Conservation (phyloP, 2,797 vertebrate species). For the Oreochromis mossambicus region DNA sequence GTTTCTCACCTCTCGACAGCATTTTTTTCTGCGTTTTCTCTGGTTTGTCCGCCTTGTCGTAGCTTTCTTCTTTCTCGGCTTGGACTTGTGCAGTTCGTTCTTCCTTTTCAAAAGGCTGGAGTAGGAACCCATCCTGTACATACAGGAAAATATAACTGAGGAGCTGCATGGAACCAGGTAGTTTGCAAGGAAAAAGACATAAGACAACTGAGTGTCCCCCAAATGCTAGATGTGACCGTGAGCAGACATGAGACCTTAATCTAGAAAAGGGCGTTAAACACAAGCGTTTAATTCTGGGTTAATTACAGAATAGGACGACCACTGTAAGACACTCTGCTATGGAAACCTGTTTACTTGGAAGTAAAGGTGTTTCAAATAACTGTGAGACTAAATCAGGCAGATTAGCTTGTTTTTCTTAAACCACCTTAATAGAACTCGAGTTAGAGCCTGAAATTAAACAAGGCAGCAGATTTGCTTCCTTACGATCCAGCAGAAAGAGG, state of each 20-base stretch:
- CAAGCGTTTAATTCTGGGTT: slow-evolving; percentile 30
- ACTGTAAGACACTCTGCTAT: slow-evolving; percentile 20
- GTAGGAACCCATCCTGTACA: slow-evolving; percentile 58
- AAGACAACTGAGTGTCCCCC: background rate
- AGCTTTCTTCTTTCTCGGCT: slow-evolving; percentile 52
- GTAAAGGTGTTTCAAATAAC: slow-evolving; percentile 35
- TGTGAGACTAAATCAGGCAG: slow-evolving; percentile 51
- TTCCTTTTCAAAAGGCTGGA: slow-evolving; percentile 56
- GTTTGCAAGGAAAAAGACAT: background rate
- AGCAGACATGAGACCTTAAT: slow-evolving; percentile 16
- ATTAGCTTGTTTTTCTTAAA: slow-evolving; percentile 60
- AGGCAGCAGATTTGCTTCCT: slow-evolving; percentile 33
- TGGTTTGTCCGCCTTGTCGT: slow-evolving; percentile 55
- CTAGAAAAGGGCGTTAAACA: slow-evolving; percentile 30
- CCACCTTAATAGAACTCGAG: slow-evolving; percentile 50
- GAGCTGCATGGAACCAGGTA: background rate
- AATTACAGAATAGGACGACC: slow-evolving; percentile 38
- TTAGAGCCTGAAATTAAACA: slow-evolving; percentile 35
- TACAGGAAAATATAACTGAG: background rate
- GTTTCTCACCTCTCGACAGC: slow-evolving; percentile 65
- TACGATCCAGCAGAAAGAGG: slow-evolving; percentile 3
- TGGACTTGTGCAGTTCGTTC: slow-evolving; percentile 48
- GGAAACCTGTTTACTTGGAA: slow-evolving; percentile 16
- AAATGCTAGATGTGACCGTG: background rate
- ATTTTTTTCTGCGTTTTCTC: slow-evolving; percentile 58